These are phyloP conservation scores for Himalopsyche japonica DNA, from an alignment of 2,888 invertebrate genomes.

Conservation along the genomic window DNA sequence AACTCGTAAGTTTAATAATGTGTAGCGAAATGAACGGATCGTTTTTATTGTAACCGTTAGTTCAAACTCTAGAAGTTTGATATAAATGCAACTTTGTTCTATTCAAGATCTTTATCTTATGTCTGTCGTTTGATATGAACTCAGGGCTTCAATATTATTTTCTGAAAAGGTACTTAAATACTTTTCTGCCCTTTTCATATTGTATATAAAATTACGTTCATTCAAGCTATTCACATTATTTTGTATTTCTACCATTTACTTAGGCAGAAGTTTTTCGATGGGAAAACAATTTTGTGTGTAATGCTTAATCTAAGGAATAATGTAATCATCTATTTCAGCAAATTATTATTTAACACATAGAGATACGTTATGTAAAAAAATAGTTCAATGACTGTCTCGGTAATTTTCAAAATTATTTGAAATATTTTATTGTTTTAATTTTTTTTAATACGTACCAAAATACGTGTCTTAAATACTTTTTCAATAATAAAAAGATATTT, in stretches of 20 bases:
- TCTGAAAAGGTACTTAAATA: neutral
- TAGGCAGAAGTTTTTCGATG: too few species aligned
- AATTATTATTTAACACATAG: too few species aligned
- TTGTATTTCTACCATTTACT: neutral
- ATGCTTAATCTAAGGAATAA: too few species aligned
- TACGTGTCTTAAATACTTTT: too few species aligned
- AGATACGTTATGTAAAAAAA: too few species aligned
- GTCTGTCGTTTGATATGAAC: neutral
- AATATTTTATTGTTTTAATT: too few species aligned
- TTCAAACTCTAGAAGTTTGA: neutral
- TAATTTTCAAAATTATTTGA: too few species aligned
- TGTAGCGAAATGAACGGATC: neutral
- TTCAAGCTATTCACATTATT: neutral
- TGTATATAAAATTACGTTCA: neutral
- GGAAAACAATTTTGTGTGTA: too few species aligned
- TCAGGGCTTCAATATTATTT: neutral
- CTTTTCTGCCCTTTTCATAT: neutral
- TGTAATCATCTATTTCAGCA: too few species aligned
- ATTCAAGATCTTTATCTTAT: neutral
- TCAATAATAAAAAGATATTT: too few species aligned
- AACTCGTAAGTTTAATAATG: neutral
- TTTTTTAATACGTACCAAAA: too few species aligned
- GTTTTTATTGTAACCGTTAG: neutral
- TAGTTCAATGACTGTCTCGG: too few species aligned
- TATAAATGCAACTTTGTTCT: neutral